These are phyloP conservation scores for Nyctereutes procyonoides DNA, from an alignment of 2,113 vertebrate genomes.

Conservation along the genomic window DNA sequence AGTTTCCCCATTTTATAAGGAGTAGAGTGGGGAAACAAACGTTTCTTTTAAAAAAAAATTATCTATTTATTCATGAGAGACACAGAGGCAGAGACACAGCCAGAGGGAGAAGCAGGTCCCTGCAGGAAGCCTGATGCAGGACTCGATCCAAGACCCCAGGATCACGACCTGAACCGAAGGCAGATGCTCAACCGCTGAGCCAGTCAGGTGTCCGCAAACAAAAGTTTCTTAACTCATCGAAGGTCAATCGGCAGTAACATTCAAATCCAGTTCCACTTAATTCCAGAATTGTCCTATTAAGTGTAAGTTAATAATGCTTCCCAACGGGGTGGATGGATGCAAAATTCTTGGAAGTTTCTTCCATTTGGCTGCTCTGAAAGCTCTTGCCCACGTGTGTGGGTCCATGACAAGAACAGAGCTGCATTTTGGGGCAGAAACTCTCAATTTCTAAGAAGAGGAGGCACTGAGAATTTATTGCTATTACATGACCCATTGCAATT, in stretches of 20 bases:
- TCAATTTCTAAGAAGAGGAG: background rate
- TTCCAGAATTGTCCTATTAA: background rate
- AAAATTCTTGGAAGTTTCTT: background rate
- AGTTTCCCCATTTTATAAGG: background rate
- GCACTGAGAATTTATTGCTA: background rate
- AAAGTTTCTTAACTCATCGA: background rate
- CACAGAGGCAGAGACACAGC: no score
- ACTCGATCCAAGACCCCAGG: no score
- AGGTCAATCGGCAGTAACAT: background rate
- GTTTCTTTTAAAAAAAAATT: no score
- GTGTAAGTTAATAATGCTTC: background rate
- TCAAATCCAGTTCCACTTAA: background rate
- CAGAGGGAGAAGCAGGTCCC: no score
- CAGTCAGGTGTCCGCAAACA: no score
- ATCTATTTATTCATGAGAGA: no score
- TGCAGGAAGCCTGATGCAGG: no score
- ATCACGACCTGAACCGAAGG: no score
- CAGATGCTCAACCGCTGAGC: no score
- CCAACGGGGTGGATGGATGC: no score
- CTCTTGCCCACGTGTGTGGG: background rate
- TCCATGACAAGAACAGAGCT: background rate
- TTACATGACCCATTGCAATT: fast-evolving
- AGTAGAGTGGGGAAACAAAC: background rate
- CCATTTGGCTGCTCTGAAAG: background rate
- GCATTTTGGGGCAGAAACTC: no score